Conservation (phyloP, 2,888 invertebrate species). For the Achlya flavicornis region DNA sequence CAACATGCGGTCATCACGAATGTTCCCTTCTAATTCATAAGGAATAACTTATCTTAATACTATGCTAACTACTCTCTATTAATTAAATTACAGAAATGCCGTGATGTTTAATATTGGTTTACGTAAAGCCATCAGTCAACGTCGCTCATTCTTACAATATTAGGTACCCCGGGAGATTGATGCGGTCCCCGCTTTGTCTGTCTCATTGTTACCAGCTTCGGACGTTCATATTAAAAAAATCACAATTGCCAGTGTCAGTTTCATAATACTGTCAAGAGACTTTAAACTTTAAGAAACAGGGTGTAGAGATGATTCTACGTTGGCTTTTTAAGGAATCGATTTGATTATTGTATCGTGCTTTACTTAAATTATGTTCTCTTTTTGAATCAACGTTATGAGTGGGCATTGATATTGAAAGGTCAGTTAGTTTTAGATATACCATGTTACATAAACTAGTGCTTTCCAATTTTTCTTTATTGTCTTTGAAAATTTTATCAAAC, state of each 20-base stretch:
- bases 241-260: constrained; percentile 25
- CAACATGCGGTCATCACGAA: too few relatives aligned
- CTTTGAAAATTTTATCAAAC: too few relatives aligned
- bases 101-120: constrained; percentile 44
- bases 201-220: constrained; percentile 42
- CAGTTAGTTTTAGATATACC: too few relatives aligned
- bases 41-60: too few relatives aligned
- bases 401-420: neutral
- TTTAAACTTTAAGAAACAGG: constrained; percentile 20
- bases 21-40: too few relatives aligned
- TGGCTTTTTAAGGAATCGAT: constrained; percentile 3
- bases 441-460: too few relatives aligned
- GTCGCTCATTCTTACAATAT: constrained; percentile 44
- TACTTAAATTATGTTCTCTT: neutral
- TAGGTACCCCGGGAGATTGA: constrained; percentile 48
- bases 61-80: constrained; percentile 16
- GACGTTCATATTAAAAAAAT: constrained; percentile 46
- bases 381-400: neutral
- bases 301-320: constrained; percentile 22
- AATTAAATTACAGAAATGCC: constrained; percentile 24
- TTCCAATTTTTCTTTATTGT: too few relatives aligned
- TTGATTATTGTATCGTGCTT: neutral
- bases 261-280: constrained; percentile 25
- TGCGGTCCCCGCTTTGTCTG: constrained; percentile 48
- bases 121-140: constrained; percentile 44